These are phyloP conservation scores for Gerris lacustris DNA, from an alignment of 2,888 invertebrate genomes.

Conservation along the genomic window DNA sequence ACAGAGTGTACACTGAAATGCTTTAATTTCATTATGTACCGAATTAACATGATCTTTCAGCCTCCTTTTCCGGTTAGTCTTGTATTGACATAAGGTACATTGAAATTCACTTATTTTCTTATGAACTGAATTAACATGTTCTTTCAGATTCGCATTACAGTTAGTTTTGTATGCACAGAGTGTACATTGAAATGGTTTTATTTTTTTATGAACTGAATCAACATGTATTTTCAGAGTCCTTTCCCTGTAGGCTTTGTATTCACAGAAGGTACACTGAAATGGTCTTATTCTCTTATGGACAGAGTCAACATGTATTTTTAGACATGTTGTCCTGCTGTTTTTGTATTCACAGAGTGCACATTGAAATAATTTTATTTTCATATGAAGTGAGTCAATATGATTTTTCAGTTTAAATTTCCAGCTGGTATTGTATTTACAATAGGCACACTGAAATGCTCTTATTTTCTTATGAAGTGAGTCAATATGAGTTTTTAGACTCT, in stretches of 20 bases:
- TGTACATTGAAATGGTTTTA: neutral
- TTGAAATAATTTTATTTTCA: neutral
- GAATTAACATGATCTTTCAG: neutral
- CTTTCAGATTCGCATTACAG: neutral
- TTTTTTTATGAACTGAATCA: slow-evolving; percentile 1
- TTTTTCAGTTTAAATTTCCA: neutral
- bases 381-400: neutral
- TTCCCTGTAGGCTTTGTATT: neutral
- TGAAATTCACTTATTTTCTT: neutral
- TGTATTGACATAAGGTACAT: neutral
- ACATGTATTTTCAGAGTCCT: neutral
- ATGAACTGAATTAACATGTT: neutral
- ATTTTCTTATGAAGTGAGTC: neutral
- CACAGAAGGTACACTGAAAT: neutral
- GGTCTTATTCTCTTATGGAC: neutral
- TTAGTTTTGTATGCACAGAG: neutral
- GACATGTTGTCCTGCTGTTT: neutral
- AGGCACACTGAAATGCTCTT: neutral
- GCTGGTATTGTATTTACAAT: neutral
- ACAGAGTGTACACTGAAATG: neutral
- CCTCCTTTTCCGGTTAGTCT: neutral
- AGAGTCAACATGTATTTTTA: neutral
- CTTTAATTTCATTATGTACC: neutral
- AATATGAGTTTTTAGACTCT: neutral
- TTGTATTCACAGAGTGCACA: neutral